Percentiles rank a stretch among this genome's conserved stretches.
Evolutionary conservation across 1,140 invertebrate genomes (phyloP).

Genomic region (Drosophila pachea): DNA sequence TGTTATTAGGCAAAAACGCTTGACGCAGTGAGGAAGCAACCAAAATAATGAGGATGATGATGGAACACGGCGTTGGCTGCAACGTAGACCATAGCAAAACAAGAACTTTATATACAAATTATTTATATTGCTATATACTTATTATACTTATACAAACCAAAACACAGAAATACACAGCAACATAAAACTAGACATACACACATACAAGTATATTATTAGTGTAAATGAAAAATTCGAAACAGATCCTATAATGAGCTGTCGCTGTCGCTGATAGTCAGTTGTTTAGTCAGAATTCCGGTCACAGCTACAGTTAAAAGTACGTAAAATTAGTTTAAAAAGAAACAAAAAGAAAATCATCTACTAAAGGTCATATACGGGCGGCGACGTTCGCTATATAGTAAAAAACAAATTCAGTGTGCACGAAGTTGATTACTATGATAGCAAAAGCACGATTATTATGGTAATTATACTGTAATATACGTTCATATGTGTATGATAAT

Average conservation of each 20-base stretch:
- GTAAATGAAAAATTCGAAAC: constrained; percentile 64
- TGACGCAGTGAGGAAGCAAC: constrained; percentile 9
- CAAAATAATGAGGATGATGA: constrained; percentile 28
- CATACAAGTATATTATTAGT: constrained; percentile 72
- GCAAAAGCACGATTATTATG: constrained; percentile 24
- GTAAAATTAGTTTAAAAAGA: constrained; percentile 60
- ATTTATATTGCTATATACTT: constrained; percentile 77
- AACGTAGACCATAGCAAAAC: constrained; percentile 72
- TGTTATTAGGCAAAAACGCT: constrained; percentile 43
- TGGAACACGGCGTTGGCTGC: constrained; percentile 62
- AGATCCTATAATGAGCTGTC: constrained; percentile 52
- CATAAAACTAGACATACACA: constrained; percentile 50
- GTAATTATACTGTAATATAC: constrained; percentile 28
- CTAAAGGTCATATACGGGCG: constrained; percentile 24
- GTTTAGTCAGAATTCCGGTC: constrained; percentile 61
- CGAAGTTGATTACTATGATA: constrained; percentile 37
- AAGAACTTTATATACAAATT: constrained; percentile 77
- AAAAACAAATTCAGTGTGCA: constrained; percentile 25
- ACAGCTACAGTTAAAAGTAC: constrained; percentile 65
- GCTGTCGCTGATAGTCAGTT: constrained; percentile 60
- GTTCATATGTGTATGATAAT: constrained; percentile 20
- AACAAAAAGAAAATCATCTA: neutral
- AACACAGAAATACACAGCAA: constrained; percentile 52
- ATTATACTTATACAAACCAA: constrained; percentile 73
- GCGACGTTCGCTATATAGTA: constrained; percentile 20